Base-by-base conservation (phyloP, 2,888 invertebrate species). In the Sepioteuthis lessoniana region DNA sequence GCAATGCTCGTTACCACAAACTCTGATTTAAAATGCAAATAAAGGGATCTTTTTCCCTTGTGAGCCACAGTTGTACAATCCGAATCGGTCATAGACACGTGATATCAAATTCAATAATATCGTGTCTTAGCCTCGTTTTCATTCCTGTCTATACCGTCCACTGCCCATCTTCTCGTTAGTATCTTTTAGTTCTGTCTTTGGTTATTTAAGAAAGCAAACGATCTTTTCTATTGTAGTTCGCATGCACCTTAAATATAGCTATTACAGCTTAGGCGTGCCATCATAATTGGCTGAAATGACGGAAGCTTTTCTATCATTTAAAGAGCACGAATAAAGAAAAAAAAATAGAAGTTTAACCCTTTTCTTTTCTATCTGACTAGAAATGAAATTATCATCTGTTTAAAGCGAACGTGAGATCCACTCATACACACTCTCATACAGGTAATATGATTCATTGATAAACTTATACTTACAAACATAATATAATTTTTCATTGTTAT, bases 211-310 rank as follows among this genome's bases (percentile, higher is more conserved):
- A 76, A 35, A 76, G 76, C 76, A 76, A 35, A 76, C 76, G 16
- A 76, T n/a, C 8, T n/a, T 31, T 76, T n/a, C 76, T 76, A n/a
- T 76, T 76, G 76, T 76, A 13, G n/a, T 76, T 16, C 76, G n/a
- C 76, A 76, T 76, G 76, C 13, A 16, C n/a, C n/a, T 76, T 76
- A n/a, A 76, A 76, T n/a, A 76, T 76, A 19, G 16, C 76, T n/a
- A 76, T 76, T n/a, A 76, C n/a, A n/a, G 76, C 35, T n/a, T n/a
- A 76, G 76, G 76, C 76, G 76, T 76, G 76, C 76, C 76, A 35
- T 35, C 76, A 21, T 76, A 76, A 76, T 76, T 76, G 76, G 16
- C 76, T n/a, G n/a, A n/a, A n/a, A 35, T n/a, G n/a, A 76, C 76
- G 76, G 76, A 35, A 76, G n/a, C 76, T 35, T 35, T 76, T n/a